phyloP scores from a whole-genome alignment of 1,140 invertebrate genomes.

The Patella vulgata region DNA sequence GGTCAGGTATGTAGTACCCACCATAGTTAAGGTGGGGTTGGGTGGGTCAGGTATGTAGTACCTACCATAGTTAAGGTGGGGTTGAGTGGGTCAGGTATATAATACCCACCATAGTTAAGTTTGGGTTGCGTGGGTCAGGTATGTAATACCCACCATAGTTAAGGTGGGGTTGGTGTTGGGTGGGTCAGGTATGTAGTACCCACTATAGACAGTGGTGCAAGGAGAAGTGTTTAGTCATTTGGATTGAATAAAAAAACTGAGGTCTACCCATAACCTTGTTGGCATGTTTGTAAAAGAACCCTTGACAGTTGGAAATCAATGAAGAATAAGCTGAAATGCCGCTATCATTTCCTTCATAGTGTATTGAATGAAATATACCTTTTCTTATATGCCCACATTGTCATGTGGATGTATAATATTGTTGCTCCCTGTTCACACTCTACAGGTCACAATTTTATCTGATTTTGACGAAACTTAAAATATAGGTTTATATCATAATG shows the following conservation, averaged over 20 bases:
- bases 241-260: background rate
- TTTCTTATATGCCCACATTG: no score
- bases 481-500: no score
- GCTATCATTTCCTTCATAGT: no score
- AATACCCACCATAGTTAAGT: background rate
- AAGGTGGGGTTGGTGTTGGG: background rate
- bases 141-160: background rate
- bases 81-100: constrained; percentile 31
- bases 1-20: constrained; percentile 30
- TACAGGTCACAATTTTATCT: no score
- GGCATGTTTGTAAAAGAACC: no score
- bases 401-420: no score
- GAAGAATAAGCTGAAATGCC: background rate
- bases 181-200: constrained; percentile 30
- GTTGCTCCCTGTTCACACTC: no score
- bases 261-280: background rate
- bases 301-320: no score
- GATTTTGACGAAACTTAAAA: no score
- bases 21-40: background rate
- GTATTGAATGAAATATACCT: no score
- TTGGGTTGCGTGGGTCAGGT: background rate
- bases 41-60: background rate
- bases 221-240: background rate
- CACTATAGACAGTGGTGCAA: background rate
- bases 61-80: background rate